These are phyloP conservation scores for Pristionchus mayeri DNA, from an alignment of 2,888 invertebrate genomes.

Conservation along the genomic window DNA sequence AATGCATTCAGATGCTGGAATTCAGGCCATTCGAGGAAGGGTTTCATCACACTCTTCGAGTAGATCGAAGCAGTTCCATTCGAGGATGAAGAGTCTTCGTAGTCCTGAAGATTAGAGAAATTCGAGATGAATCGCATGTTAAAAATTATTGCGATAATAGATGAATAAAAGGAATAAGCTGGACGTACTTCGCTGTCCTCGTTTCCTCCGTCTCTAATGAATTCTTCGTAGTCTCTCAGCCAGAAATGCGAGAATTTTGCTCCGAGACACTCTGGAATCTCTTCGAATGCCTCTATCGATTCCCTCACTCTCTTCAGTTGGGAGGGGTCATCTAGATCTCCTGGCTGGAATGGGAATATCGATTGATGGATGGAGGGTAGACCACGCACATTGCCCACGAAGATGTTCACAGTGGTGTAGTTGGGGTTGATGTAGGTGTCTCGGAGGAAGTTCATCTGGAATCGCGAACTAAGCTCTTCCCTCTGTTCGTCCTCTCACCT, in stretches of 20 bases:
- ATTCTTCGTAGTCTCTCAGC: slow-evolving; percentile 62
- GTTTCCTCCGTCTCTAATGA: slow-evolving; percentile 54
- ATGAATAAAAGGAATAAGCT: too few relatives aligned
- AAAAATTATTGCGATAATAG: too few relatives aligned
- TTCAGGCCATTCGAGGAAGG: slow-evolving; percentile 73
- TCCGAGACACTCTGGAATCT: slow-evolving; percentile 67
- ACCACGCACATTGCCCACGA: slow-evolving; percentile 66
- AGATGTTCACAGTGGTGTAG: slow-evolving; percentile 70
- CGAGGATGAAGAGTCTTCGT: neutral
- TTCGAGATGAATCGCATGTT: neutral
- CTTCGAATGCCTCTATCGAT: slow-evolving; percentile 67
- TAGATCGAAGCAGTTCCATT: neutral
- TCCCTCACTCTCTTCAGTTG: slow-evolving; percentile 57
- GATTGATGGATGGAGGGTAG: neutral
- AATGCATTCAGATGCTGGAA: slow-evolving; percentile 73
- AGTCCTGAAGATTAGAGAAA: neutral
- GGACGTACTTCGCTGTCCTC: slow-evolving; percentile 47
- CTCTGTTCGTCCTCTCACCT: slow-evolving; percentile 52
- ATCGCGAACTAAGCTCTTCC: neutral
- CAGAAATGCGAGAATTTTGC: slow-evolving; percentile 71
- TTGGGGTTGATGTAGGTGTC: slow-evolving; percentile 70
- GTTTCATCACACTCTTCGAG: slow-evolving; percentile 59
- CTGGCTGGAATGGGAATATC: slow-evolving; percentile 57
- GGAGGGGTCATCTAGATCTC: slow-evolving; percentile 63
- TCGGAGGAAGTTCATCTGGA: slow-evolving; percentile 67